Evolutionary conservation across 2,797 vertebrate genomes (phyloP).

Genomic region (Leptatherina wallacei): DNA sequence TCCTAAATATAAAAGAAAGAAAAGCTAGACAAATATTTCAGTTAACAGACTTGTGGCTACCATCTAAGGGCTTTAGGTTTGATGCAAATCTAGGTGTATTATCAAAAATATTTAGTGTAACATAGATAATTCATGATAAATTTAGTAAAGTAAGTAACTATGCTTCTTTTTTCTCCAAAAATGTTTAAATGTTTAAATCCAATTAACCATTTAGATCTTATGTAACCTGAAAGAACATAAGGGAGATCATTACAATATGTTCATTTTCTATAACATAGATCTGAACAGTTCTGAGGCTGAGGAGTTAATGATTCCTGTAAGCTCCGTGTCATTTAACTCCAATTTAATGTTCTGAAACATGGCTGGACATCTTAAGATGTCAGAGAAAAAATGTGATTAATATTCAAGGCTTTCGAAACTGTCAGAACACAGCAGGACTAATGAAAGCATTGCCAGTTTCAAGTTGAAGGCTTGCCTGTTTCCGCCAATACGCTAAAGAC

Average conservation of each 20-base stretch:
- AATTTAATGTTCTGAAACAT: constrained; percentile 65
- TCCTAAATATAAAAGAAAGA: neutral
- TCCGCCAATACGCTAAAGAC: constrained; percentile 20
- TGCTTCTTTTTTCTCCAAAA: too few species aligned
- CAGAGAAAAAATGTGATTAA: constrained; percentile 54
- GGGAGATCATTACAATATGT: constrained; percentile 63
- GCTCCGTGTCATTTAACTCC: constrained; percentile 68
- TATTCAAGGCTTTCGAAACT: constrained; percentile 57
- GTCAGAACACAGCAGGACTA: constrained; percentile 40
- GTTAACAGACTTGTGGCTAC: too few species aligned
- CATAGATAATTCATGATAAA: too few species aligned
- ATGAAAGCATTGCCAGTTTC: constrained; percentile 43
- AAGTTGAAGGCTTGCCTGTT: constrained; percentile 30
- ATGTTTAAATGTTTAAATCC: neutral
- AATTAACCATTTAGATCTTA: constrained; percentile 20
- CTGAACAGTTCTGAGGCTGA: constrained; percentile 50
- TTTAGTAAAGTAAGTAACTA: too few species aligned
- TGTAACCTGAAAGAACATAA: constrained; percentile 51
- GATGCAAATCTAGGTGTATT: neutral
- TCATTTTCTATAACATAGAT: constrained; percentile 50
- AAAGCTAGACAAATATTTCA: too few species aligned
- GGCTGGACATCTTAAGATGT: constrained; percentile 48
- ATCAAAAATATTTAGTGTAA: too few species aligned
- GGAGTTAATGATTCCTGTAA: constrained; percentile 70
- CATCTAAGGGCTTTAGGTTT: neutral